Conservation (phyloP, 37 sponge, comb jelly and placozoan species). For the Eunapius fragilis region DNA sequence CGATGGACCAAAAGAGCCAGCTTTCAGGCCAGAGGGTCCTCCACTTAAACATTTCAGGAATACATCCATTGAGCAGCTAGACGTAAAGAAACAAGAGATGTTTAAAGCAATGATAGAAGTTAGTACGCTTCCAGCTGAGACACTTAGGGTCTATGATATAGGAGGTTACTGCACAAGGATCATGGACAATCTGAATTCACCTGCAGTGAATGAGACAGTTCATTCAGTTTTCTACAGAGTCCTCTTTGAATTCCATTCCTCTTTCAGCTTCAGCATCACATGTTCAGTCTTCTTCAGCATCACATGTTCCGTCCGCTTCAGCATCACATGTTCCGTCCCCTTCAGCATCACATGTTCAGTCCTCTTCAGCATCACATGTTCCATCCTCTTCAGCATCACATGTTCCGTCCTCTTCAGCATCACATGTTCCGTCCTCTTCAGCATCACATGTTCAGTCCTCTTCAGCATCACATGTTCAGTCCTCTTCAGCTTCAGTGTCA, state of each 20-base stretch:
- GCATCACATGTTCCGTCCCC: neutral
- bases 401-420: neutral
- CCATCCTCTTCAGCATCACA: neutral
- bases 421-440: neutral
- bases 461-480: neutral
- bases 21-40: neutral
- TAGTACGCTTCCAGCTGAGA: neutral
- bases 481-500: neutral
- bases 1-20: neutral
- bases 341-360: neutral
- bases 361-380: neutral
- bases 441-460: neutral
- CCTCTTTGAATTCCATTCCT: neutral
- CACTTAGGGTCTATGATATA: neutral
- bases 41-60: neutral
- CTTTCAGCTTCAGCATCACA: neutral
- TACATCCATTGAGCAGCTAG: neutral
- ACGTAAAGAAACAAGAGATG: neutral
- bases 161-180: neutral
- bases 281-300: neutral
- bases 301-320: neutral
- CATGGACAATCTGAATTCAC: neutral
- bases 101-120: neutral
- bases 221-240: neutral
- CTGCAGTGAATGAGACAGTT: neutral